Conservation (phyloP, 2,888 invertebrate species). For the Andrena hattorfiana region DNA sequence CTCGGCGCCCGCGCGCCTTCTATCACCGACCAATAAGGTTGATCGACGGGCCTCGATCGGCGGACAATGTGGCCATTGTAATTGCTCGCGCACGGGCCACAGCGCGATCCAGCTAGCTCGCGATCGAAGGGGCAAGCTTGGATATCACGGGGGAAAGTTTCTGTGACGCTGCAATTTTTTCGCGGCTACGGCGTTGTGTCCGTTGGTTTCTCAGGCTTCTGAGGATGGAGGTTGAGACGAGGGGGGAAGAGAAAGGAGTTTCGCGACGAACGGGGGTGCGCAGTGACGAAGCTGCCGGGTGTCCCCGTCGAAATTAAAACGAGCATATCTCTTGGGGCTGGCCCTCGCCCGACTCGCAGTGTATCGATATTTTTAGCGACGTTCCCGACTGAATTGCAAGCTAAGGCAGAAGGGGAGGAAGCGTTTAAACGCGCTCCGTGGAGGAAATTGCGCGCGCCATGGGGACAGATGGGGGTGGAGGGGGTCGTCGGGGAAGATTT, state of each 20-base stretch:
- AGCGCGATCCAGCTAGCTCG: neutral
- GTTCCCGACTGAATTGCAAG: conserved; percentile 47
- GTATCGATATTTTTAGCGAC: conserved; percentile 57
- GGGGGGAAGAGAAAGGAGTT: no score
- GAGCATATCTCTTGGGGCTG: conserved; percentile 3
- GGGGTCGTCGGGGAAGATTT: conserved; percentile 35
- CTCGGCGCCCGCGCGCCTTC: conserved; percentile 20
- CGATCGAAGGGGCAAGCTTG: neutral
- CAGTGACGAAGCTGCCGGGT: neutral
- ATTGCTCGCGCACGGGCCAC: neutral
- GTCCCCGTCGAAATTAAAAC: conserved; percentile 33
- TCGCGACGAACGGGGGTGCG: no score
- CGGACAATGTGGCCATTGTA: conserved; percentile 40
- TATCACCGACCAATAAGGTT: conserved; percentile 65
- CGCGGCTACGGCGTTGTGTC: no score
- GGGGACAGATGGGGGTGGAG: conserved; percentile 24
- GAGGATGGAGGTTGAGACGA: no score
- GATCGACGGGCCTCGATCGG: neutral
- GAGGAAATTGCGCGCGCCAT: conserved; percentile 38
- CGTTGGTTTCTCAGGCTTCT: no score
- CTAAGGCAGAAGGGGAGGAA: conserved; percentile 50
- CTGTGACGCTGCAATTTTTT: no score
- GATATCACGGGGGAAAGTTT: no score
- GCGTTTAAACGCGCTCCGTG: conserved; percentile 45
- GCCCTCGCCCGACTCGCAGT: conserved; percentile 15